phyloP scores from a whole-genome alignment of 2,888 invertebrate species.

The Lasiommata megera region DNA sequence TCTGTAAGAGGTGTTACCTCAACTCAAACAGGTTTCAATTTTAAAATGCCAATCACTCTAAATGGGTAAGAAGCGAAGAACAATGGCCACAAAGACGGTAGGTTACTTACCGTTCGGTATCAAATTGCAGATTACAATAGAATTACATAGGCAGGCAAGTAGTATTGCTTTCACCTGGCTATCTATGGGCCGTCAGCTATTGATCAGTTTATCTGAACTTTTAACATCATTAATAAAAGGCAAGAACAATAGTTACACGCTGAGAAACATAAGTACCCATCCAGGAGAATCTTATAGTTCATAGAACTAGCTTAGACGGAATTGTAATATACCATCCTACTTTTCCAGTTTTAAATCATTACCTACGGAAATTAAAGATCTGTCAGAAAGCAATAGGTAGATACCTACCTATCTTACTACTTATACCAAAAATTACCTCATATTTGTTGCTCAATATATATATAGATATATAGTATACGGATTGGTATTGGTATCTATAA shows the following conservation, averaged over 20 bases:
- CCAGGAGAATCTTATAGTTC: not conserved
- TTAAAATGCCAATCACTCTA: slow-evolving; percentile 41
- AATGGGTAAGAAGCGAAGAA: slow-evolving; percentile 52
- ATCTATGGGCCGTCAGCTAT: slow-evolving; percentile 38
- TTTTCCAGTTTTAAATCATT: no score
- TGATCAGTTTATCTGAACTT: slow-evolving; percentile 34
- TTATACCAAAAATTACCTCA: no score
- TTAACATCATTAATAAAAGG: slow-evolving; percentile 21
- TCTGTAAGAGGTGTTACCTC: slow-evolving; percentile 29
- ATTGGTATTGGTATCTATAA: no score
- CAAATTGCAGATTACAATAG: slow-evolving; percentile 16
- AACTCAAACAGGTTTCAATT: slow-evolving; percentile 27
- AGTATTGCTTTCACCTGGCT: slow-evolving; percentile 54
- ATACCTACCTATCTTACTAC: no score
- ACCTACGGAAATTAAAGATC: no score
- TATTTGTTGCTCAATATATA: no score
- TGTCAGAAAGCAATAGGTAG: no score
- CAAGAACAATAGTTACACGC: slow-evolving; percentile 3
- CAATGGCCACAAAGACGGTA: slow-evolving; percentile 49
- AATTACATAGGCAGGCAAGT: slow-evolving; percentile 51
- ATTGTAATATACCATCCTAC: no score
- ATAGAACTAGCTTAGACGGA: slow-evolving; percentile 7
- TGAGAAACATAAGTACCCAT: not conserved
- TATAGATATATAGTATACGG: no score
- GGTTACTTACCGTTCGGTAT: slow-evolving; percentile 48